Base-by-base conservation (phyloP, 2,888 invertebrate genomes). In the Lasioglossum zephyrum region DNA sequence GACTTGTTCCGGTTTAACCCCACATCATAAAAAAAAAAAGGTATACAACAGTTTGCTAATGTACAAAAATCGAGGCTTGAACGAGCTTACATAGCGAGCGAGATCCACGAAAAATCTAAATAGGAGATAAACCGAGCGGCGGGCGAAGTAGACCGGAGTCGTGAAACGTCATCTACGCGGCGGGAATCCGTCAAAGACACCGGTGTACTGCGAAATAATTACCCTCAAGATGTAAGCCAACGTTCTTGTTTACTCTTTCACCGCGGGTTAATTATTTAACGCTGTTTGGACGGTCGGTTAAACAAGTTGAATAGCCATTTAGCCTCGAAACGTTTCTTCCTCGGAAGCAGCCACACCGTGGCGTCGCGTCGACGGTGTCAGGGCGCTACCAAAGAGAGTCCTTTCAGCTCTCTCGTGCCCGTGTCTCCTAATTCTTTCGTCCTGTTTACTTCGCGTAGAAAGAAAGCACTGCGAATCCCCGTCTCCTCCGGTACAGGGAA, bases 271-370 rank as follows among this genome's bases (percentile, higher is more conserved):
- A 81, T 84, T 81, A 70, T 63, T 77, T 36, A 41, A 49, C 41
- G 70, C 39, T 78, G 26, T 72, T 66, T 26, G 31, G 53, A 36
- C 39, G 49, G 72, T 60, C 69, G 73, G 73, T 80, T 80, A 69
- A 49, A 31, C 60, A 66, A 26, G 72, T 44, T 74, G 77, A 81
- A 84, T 81, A 44, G 73, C 39, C 60, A 63, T 75, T 84, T 78
- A 75, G 78, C 75, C 69, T 31, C 77, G 72, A 49, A 69, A 53
- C 36, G 60, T 44, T 81, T 76, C 70, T 31, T 60, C 22, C n/a
- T 4, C 70, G 18, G 47, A 41, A 26, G 22, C 16, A 44, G 47
- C 73, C 39, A 11, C 26, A 73, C 57, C 41, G 53, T 31, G 16
- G 66, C 53, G 22, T 47, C 41, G 72, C 41, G 73, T 73, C 49